Conservation (phyloP, 2,113 vertebrate species). For the Cryptotis parvus region DNA sequence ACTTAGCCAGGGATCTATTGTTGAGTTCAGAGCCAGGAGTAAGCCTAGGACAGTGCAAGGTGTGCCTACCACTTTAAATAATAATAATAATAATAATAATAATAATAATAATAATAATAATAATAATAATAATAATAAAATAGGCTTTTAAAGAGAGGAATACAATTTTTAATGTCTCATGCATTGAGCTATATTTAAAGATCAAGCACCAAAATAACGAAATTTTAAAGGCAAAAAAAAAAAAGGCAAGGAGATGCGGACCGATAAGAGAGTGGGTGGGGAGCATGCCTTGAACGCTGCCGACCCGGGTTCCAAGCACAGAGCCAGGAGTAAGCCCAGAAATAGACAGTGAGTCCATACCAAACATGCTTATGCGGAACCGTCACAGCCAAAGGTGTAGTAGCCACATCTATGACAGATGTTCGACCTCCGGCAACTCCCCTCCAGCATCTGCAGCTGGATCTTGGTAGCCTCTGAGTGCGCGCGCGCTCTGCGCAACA, state of each 20-base stretch:
- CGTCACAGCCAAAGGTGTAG: background rate
- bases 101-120: too few species aligned
- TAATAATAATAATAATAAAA: background rate
- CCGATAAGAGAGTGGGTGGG: too few species aligned
- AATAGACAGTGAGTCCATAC: background rate
- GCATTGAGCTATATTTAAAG: background rate
- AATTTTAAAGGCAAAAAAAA: conserved; percentile 37
- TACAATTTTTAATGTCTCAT: background rate
- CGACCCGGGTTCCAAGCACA: too few species aligned
- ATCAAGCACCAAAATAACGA: background rate
- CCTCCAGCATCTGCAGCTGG: background rate
- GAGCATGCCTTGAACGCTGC: too few species aligned
- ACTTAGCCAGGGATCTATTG: background rate
- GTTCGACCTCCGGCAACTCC: background rate
- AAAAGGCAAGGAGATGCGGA: background rate
- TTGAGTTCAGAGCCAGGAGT: background rate
- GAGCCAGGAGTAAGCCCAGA: too few species aligned
- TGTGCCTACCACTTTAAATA: too few species aligned
- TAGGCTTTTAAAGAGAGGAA: background rate
- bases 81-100: too few species aligned
- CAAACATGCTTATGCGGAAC: background rate
- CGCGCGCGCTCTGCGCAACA: background rate
- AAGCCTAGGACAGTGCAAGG: background rate
- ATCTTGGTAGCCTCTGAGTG: background rate
- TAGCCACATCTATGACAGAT: conserved; percentile 5